These are phyloP conservation scores for Amphibalanus amphitrite DNA, from an alignment of 1,140 invertebrate species.

Conservation along the genomic window DNA sequence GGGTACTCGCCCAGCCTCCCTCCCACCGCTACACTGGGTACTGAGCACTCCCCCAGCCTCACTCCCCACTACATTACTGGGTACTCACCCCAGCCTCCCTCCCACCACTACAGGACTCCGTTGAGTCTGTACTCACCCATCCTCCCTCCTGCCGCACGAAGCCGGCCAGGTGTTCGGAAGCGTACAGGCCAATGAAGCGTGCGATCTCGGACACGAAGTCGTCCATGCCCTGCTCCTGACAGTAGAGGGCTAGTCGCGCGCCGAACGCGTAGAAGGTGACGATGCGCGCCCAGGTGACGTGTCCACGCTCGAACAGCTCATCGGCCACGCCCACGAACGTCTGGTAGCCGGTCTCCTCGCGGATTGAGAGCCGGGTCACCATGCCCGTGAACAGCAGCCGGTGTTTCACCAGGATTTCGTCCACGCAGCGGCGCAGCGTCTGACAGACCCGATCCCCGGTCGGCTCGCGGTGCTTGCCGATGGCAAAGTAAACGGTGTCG, in stretches of 20 bases:
- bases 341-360: conserved; percentile 32
- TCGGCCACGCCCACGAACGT: conserved; percentile 37
- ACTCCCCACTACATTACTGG: too few species aligned
- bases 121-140: conserved; percentile 28
- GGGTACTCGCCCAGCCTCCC: too few species aligned
- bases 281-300: conserved; percentile 39
- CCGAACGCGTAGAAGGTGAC: conserved; percentile 40
- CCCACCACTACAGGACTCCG: too few species aligned
- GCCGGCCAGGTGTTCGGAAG: conserved; percentile 25
- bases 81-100: too few species aligned
- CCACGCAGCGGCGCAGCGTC: conserved; percentile 29
- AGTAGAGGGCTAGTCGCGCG: conserved; percentile 34
- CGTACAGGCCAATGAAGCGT: conserved; percentile 27
- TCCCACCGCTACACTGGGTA: too few species aligned
- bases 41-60: too few species aligned
- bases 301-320: conserved; percentile 34
- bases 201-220: conserved; percentile 25
- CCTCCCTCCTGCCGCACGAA: conserved; percentile 29
- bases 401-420: conserved; percentile 35
- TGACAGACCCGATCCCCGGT: conserved; percentile 15
- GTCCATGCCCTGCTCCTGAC: conserved; percentile 25
- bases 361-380: conserved; percentile 35
- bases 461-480: not conserved
- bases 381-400: conserved; percentile 38
- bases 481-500: not conserved